Evolutionary conservation across 2,797 vertebrate species (phyloP), one percentile per base, ranked within the genome.

Genomic region (Cossypha dichroa): DNA sequence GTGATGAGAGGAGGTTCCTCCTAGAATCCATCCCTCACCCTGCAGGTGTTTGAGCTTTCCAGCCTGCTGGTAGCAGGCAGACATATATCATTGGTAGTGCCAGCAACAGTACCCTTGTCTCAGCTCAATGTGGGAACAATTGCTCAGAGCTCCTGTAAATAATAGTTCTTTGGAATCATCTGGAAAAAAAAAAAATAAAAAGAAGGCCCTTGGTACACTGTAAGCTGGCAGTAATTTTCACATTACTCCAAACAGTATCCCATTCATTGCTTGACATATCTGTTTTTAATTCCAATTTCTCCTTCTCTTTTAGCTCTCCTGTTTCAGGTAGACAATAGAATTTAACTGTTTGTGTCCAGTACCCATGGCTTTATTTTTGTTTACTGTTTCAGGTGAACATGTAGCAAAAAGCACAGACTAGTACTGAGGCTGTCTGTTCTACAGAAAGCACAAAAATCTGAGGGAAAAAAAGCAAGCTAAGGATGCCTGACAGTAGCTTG

Each of bases 261-360:
- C 55, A 51, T 85, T 88, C 77, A 69, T 34, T 68, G 34, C 31
- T 77, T 84, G 86, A 92, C 54, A 67, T 76, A 73, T 92, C 29
- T 2, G 1, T 34, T 63, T 86, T 96, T 83, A 83, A 76, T 93
- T 91, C 72, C 36, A 63, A 56, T 85, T 92, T 76, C 59, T 69
- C 54, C 43, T 82, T 91, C 43, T 93, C 38, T 72, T 84, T 75
- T 82, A 80, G 26, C 75, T 66, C 43, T 90, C 74, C 77, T 73
- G 20, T 89, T 93, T 68, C 67, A 82, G 58, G 72, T 63, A 77
- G 43, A 67, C 87, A 64, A 48, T 20, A 43, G 29, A 48, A 79
- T 81, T 94, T 95, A 93, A 93, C 88, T 90, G 66, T 77, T 92
- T 79, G 41, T 60, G 49, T 63, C 25, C 60, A 84, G 49, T 26